Base-by-base conservation (phyloP, 2,797 vertebrate genomes). In the Phrynocephalus vlangalii region DNA sequence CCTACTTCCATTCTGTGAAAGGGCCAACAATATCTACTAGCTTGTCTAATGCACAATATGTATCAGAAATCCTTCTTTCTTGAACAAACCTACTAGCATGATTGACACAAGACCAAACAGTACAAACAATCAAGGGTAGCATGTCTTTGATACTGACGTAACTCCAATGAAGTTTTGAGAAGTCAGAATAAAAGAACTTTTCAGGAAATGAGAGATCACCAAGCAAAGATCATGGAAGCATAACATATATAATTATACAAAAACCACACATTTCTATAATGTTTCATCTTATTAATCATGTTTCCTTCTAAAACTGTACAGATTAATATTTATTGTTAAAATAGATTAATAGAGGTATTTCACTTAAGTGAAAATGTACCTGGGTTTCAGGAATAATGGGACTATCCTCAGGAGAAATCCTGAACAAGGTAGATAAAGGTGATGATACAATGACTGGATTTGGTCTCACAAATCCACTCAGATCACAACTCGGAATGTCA, bases 361-460 rank as follows among this genome's bases (percentile, higher is more conserved):
- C 5, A 73, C 16, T 63, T 73, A 73, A 78, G 52, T 68, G 1
- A 6, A 15, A 8, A 52, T 72, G 89, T 97, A 99, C 99, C 99
- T 99, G 99, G 63, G 99, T 99, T 95, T 99, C 99, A 0, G 99
- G 99, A 94, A 99, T 98, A 95, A 99, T 95, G 79, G 99, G 98
- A 82, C 98, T 99, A 94, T 99, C 98, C 94, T 99, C 98, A 1
- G 98, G 97, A 87, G 98, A 98, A 63, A 98, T 98, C 94, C 98
- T 97, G 93, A 98, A 99, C 83, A 99, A 97, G 7, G 98, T 99
- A 85, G 99, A 99, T 82, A 99, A 96, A 33, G 98, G 98, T 0
- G 99, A 98, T 1, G 98, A 97, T 88, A 99, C 97, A 0, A 99
- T 98, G 92, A 98, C 93, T 0, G 99, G 98, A 86, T 97, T 97